phyloP scores from a whole-genome alignment of 2,113 vertebrate genomes.

The Strix uralensis region DNA sequence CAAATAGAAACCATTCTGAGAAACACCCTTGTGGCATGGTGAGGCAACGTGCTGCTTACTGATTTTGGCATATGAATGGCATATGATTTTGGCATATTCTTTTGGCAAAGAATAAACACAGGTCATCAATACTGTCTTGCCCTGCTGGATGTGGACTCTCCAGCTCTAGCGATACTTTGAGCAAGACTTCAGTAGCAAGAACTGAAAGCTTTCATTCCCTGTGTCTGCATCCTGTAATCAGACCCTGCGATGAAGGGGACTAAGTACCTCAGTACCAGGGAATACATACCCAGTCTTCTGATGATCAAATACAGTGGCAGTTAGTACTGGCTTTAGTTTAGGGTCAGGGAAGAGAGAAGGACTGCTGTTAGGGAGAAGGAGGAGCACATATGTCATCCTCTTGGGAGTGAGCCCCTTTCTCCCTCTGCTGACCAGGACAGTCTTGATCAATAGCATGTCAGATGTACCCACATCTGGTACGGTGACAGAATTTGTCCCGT shows the following conservation, averaged over 20 bases:
- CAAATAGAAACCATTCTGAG: neutral
- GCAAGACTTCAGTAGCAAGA: neutral
- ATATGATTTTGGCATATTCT: rapidly evolving
- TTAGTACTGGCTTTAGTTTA: neutral
- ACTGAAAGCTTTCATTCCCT: neutral
- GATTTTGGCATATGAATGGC: neutral
- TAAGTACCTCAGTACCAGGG: neutral
- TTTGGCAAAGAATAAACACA: neutral
- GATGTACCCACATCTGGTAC: neutral
- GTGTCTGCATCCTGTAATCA: neutral
- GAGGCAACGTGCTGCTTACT: neutral
- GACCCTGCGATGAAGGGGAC: neutral
- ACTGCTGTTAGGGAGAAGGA: neutral
- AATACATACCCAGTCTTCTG: neutral
- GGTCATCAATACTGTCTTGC: neutral
- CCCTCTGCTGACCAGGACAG: neutral
- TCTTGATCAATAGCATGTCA: neutral
- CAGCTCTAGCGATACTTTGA: neutral
- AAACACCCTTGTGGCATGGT: neutral
- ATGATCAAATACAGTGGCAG: neutral
- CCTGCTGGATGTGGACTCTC: neutral
- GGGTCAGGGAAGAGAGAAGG: neutral
- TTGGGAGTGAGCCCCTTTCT: neutral
- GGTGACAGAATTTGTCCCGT: neutral
- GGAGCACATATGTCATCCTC: neutral